Base-by-base conservation (phyloP, 2,888 invertebrate species). In the Drosophila histrio region DNA sequence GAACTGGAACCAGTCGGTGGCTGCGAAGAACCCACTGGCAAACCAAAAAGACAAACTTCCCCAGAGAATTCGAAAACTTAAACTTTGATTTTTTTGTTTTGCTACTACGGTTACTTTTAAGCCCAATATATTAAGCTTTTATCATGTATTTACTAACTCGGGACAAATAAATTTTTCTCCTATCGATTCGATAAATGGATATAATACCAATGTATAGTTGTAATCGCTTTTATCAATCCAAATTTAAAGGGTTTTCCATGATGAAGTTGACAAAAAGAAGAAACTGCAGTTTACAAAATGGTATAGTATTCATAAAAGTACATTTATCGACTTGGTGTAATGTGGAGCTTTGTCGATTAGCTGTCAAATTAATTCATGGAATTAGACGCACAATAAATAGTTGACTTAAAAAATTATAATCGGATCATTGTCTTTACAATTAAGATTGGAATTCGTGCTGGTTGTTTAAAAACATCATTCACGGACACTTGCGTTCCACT, bases 401-500 rank as follows among this genome's bases (percentile, higher is more conserved):
- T 72, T 66, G 28, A 72, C 49, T 67, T 60, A 58, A 49, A 58
- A 62, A 72, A 57, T 72, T 38, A 60, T 56, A 24, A 39, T 56
- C 49, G 43, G 62, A 60, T 56, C 54, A 52, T 62, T 77, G 67
- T 70, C 49, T 70, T 73, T 86, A 79, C 63, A 86, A 68, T 39
- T 56, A 58, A 59, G 62, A 63, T 63, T 62, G 65, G 65, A 78
- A 65, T 62, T 64, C 7, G 30, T 41, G 24, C 17, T 13, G 28
- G 5, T 22, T 39, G 24, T 4, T n/a, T 17, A 11, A 36, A 13
- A 3, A 17, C 28, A 19, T 8, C 13, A 21, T 24, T 92, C 94
- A 97, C 58, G 97, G 97, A 85, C 97, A 97, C 92, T 99, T 99
- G 89, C 99, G 94, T 89, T 99, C 99, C 39, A 99, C 97, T 92